These are phyloP conservation scores for Bubo bubo DNA, from an alignment of 2,113 vertebrate species.

Conservation along the genomic window DNA sequence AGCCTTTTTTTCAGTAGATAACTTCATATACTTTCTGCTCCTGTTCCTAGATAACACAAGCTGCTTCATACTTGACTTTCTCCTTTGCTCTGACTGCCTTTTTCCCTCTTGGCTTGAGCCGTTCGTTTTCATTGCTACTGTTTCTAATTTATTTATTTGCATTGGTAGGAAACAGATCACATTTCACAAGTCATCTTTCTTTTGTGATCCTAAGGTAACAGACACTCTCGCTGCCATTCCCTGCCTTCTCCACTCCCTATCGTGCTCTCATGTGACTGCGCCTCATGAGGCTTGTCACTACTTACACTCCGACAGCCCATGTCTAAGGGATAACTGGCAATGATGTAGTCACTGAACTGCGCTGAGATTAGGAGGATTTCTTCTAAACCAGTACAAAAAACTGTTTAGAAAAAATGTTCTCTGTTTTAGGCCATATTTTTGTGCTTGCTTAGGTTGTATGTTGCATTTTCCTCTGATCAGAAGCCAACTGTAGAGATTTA, in stretches of 20 bases:
- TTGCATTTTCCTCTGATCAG: background rate
- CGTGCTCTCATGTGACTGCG: rapidly evolving
- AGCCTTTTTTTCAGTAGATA: background rate
- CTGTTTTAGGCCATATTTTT: background rate
- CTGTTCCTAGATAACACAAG: constrained; percentile 48
- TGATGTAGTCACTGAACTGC: background rate
- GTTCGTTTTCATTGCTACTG: background rate
- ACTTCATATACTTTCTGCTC: background rate
- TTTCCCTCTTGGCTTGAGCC: constrained; percentile 3
- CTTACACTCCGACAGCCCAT: background rate
- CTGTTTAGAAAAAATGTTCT: background rate
- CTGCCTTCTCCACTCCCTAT: background rate
- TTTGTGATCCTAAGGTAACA: background rate
- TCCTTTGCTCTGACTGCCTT: constrained; percentile 6
- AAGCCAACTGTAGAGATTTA: background rate
- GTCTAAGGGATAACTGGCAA: background rate
- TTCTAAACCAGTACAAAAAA: background rate
- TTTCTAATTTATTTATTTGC: background rate
- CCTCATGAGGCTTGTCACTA: background rate
- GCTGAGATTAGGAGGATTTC: background rate
- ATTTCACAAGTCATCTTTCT: background rate
- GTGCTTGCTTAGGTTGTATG: background rate
- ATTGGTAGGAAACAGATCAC: background rate
- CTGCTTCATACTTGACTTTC: background rate
- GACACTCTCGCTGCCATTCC: background rate